Percentiles rank a stretch among this genome's conserved stretches.
phyloP scores from a whole-genome alignment of 2,888 invertebrate species.

The Eugnorisma glareosa region DNA sequence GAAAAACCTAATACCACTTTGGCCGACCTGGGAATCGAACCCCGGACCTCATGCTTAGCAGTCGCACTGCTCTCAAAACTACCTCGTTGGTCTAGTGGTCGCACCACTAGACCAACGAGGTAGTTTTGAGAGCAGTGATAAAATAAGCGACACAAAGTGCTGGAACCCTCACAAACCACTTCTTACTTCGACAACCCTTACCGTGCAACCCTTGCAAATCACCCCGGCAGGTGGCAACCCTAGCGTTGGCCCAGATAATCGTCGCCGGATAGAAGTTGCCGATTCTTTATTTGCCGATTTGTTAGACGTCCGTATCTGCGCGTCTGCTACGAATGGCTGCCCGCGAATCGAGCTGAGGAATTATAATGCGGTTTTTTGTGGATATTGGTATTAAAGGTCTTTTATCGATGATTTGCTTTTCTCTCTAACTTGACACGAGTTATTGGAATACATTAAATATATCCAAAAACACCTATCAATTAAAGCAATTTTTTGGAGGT shows the following conservation, averaged over 20 bases:
- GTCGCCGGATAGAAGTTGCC: constrained; percentile 58
- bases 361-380: constrained; percentile 38
- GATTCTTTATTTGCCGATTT: constrained; percentile 69
- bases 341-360: constrained; percentile 15
- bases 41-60: no score
- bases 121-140: background rate
- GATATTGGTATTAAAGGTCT: background rate
- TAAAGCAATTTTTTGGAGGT: background rate
- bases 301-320: constrained; percentile 61
- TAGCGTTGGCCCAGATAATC: constrained; percentile 56
- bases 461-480: background rate
- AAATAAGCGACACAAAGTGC: background rate
- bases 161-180: background rate
- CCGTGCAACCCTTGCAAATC: constrained; percentile 9
- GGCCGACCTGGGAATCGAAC: no score
- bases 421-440: background rate
- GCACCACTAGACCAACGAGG: no score
- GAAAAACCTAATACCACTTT: no score
- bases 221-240: constrained; percentile 51
- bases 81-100: no score
- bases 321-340: constrained; percentile 57
- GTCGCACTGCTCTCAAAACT: no score
- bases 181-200: background rate
- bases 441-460: background rate
- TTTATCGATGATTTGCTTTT: background rate